A percentile compares a stretch with the other conserved stretches of the same genome.
phyloP scores from a whole-genome alignment of 1,140 invertebrate species.

The Nebria ingens region DNA sequence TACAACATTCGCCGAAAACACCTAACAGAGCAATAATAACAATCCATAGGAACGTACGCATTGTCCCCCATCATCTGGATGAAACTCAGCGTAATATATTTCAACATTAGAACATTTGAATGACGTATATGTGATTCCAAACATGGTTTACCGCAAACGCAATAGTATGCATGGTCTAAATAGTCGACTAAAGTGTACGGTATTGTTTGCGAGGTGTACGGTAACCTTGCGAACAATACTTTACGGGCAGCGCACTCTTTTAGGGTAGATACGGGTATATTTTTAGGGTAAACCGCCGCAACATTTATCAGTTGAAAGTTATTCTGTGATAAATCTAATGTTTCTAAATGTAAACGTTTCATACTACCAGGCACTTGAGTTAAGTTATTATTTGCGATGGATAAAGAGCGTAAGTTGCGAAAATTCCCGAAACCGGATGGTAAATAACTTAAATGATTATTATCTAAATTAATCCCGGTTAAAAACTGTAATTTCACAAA shows the following conservation, averaged over 20 bases:
- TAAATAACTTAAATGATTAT: slow-evolving; percentile 42
- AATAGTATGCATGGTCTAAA: slow-evolving; percentile 49
- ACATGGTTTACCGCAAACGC: slow-evolving; percentile 47
- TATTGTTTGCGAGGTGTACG: slow-evolving; percentile 45
- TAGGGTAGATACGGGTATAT: slow-evolving; percentile 21
- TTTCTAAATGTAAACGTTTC: slow-evolving; percentile 39
- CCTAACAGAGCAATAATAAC: slow-evolving; percentile 46
- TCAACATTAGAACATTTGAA: slow-evolving; percentile 33
- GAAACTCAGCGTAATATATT: slow-evolving; percentile 33
- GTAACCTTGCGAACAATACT: slow-evolving; percentile 32
- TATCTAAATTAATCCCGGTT: slow-evolving; percentile 41
- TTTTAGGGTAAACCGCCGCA: slow-evolving; percentile 17
- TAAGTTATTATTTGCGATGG: slow-evolving; percentile 43
- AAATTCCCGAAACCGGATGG: slow-evolving; percentile 34
- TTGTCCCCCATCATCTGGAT: slow-evolving; percentile 34
- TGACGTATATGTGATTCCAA: slow-evolving; percentile 38
- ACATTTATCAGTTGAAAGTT: slow-evolving; percentile 28
- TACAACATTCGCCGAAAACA: slow-evolving; percentile 38
- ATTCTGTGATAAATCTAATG: slow-evolving; percentile 46
- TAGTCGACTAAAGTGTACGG: slow-evolving; percentile 47
- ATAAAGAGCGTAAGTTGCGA: slow-evolving; percentile 23
- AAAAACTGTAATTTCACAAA: slow-evolving; percentile 48
- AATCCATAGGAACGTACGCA: slow-evolving; percentile 40
- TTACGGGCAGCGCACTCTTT: slow-evolving; percentile 23
- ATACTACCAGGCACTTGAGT: slow-evolving; percentile 46